Evolutionary conservation across 2,888 invertebrate species (phyloP), one percentile per base, ranked within the genome.

Genomic region (Noctua janthe): DNA sequence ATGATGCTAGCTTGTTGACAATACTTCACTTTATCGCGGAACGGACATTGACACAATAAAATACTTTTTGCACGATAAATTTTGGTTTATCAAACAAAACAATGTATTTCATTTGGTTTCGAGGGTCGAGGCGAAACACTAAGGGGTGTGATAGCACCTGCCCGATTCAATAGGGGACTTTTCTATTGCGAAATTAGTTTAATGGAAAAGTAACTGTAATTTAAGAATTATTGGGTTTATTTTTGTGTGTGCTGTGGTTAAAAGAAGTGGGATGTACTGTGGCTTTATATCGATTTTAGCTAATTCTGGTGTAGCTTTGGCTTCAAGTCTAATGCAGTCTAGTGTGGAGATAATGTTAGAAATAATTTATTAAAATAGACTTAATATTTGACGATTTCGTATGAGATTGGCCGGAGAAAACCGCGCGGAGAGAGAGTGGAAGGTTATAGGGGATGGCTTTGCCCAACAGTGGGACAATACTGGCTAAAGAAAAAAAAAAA

Each of bases 131-230:
- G 69, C 10, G 66, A 13, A 17, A 49, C 23, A 29, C 70, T 75
- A 69, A 64, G 82, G 87, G 88, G 87, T 82, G 74, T 84, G 66
- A 81, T 80, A 75, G 17, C 88, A 88, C 88, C 88, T 88, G 88
- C 88, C 73, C 74, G 8, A 78, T 85, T n/a, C 35, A 78, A 79
- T 78, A 78, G 89, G 88, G 88, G 84, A 73, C 76, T 29, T 64
- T 67, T 10, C 35, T 54, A 79, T 78, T 82, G 86, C 80, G 64
- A 82, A 87, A 76, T 75, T 71, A 23, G 51, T 78, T 64, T 43
- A 74, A 15, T 72, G 54, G n/a, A 80, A 88, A 87, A 76, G 39
- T 76, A 47, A 76, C 80, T 76, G 66, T 87, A 76, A 56, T 23
- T 2, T 13, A 17, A 13, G 13, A 15, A n/a, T 0, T 0, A n/a